These are phyloP conservation scores for Protobothrops mucrosquamatus DNA, from an alignment of 2,113 vertebrate species.

Conservation along the genomic window DNA sequence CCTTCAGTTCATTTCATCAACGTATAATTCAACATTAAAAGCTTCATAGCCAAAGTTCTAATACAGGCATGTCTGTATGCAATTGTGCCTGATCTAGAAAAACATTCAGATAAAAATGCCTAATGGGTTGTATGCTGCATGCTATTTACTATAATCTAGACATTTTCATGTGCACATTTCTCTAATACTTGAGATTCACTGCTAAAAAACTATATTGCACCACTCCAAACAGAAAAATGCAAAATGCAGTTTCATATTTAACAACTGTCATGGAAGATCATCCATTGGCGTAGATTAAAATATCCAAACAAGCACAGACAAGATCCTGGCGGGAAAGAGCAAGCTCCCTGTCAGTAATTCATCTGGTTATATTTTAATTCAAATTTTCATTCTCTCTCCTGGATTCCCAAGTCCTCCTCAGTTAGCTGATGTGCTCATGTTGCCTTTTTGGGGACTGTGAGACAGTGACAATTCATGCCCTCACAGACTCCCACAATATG, in stretches of 20 bases:
- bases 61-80: no score
- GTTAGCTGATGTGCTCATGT: background rate
- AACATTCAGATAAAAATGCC: no score
- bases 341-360: background rate
- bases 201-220: background rate
- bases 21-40: no score
- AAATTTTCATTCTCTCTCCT: background rate
- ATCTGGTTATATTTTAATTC: background rate
- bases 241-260: background rate
- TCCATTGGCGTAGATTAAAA: background rate
- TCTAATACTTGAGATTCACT: background rate
- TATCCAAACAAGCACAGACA: no score
- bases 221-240: background rate
- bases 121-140: background rate
- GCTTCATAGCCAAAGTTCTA: no score
- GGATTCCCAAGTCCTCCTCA: background rate
- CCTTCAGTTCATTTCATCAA: no score
- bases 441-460: background rate
- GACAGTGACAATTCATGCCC: background rate
- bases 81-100: no score
- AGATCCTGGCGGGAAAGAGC: no score
- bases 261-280: background rate
- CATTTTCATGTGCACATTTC: background rate
- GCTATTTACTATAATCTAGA: background rate
- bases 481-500: background rate